Conservation (phyloP, 2,888 invertebrate species). For the Alloplasta piceator region DNA sequence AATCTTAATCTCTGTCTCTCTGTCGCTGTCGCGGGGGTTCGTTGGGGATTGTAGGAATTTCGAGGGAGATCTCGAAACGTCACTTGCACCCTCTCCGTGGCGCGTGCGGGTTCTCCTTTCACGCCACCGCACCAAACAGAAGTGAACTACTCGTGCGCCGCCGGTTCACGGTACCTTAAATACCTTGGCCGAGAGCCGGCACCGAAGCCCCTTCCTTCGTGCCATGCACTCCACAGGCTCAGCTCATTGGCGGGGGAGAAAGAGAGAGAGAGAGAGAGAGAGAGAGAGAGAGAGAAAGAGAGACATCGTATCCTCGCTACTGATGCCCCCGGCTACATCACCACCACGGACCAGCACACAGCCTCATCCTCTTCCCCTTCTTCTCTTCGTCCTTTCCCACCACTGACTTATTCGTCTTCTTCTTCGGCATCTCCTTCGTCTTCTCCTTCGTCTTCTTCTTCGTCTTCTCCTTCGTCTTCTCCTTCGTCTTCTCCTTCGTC, state of each 20-base stretch:
- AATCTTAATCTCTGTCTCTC: slow-evolving; percentile 21
- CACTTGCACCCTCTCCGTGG: slow-evolving; percentile 71
- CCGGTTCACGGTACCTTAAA: slow-evolving; percentile 86
- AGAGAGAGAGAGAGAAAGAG: slow-evolving; percentile 28
- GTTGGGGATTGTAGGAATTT: slow-evolving; percentile 25
- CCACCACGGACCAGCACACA: slow-evolving; percentile 58
- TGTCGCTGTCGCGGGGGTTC: slow-evolving; percentile 2
- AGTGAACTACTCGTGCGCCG: slow-evolving; percentile 87
- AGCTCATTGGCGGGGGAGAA: slow-evolving; percentile 68
- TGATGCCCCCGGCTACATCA: slow-evolving; percentile 62
- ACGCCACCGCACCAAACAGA: slow-evolving; percentile 84
- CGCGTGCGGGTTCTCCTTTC: slow-evolving; percentile 71
- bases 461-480: too few relatives aligned
- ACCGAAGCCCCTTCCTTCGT: slow-evolving; percentile 58
- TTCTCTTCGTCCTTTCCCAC: slow-evolving; percentile 44
- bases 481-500: too few relatives aligned
- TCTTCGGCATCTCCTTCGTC: slow-evolving; percentile 43
- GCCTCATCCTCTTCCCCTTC: slow-evolving; percentile 53
- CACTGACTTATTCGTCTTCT: slow-evolving; percentile 21
- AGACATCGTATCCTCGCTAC: slow-evolving; percentile 42
- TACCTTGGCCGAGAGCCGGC: slow-evolving; percentile 85
- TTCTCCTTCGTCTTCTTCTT: too few relatives aligned
- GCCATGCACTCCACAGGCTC: slow-evolving; percentile 48
- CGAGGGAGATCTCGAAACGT: slow-evolving; percentile 63
- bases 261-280: slow-evolving; percentile 56